Percentiles rank a stretch among this genome's conserved stretches.
These are phyloP conservation scores for Drosophila anomalata DNA, from an alignment of 2,888 invertebrate genomes.

Conservation along the genomic window DNA sequence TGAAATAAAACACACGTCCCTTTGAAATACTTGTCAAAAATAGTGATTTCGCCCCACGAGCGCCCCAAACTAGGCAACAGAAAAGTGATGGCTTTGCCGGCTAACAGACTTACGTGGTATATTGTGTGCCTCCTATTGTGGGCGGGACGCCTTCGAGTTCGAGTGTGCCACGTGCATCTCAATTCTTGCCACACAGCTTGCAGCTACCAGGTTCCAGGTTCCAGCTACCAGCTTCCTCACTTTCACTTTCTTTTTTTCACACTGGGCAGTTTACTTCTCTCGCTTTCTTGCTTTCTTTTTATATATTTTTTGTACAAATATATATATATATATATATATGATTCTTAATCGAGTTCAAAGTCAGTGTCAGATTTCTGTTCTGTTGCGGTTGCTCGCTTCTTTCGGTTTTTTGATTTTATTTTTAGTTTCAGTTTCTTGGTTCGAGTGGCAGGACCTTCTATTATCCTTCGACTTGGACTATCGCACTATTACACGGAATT, in stretches of 20 bases:
- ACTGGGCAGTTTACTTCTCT: conserved; percentile 1
- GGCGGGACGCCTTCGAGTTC: background rate
- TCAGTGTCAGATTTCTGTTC: conserved; percentile 21
- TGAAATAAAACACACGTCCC: too few relatives aligned
- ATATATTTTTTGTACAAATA: background rate
- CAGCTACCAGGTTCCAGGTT: background rate
- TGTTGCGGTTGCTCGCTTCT: conserved; percentile 29
- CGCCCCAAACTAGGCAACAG: background rate
- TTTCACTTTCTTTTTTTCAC: conserved; percentile 27
- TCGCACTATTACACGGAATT: background rate
- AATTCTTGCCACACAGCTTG: background rate
- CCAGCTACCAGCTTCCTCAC: background rate
- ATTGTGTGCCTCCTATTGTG: background rate
- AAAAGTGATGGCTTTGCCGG: background rate
- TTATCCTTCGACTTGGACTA: background rate
- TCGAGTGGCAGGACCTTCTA: background rate
- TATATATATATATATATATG: background rate
- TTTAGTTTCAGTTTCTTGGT: conserved; percentile 6
- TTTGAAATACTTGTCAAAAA: too few relatives aligned
- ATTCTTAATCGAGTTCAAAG: background rate
- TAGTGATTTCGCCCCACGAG: background rate
- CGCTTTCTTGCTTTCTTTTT: background rate
- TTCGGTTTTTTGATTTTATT: background rate
- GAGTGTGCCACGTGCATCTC: conserved; percentile 1
- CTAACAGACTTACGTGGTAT: background rate